These are phyloP conservation scores for Hemichromis elongatus DNA, from an alignment of 2,113 vertebrate species.

Conservation along the genomic window DNA sequence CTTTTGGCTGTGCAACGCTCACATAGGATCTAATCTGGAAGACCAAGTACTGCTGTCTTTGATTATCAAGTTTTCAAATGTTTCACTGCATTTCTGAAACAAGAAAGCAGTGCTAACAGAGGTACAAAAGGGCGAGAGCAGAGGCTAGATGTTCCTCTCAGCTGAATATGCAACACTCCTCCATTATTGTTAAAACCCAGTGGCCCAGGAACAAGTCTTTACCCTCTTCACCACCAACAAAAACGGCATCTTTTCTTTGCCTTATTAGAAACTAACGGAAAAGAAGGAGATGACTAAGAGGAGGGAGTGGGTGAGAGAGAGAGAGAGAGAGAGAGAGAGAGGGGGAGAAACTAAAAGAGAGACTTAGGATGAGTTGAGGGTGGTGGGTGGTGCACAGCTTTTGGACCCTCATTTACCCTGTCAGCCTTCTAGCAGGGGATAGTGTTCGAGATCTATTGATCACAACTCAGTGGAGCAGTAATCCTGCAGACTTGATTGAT, in stretches of 20 bases:
- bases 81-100: slow-evolving; percentile 19
- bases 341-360: neutral
- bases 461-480: slow-evolving; percentile 77
- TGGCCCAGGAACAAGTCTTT: slow-evolving; percentile 68
- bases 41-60: slow-evolving; percentile 2
- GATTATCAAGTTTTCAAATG: neutral
- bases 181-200: slow-evolving; percentile 70
- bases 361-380: slow-evolving; percentile 33
- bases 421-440: slow-evolving; percentile 71
- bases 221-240: slow-evolving; percentile 39
- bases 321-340: neutral
- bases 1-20: neutral
- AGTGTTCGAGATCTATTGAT: slow-evolving; percentile 83
- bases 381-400: slow-evolving; percentile 44
- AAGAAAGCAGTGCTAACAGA: slow-evolving; percentile 29
- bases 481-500: slow-evolving; percentile 81
- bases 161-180: slow-evolving; percentile 67
- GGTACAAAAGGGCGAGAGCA: slow-evolving; percentile 52
- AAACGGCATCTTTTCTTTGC: slow-evolving; percentile 47
- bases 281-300: slow-evolving; percentile 12
- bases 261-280: slow-evolving; percentile 24
- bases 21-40: neutral
- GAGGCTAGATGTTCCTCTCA: slow-evolving; percentile 63
- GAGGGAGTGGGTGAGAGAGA: neutral
- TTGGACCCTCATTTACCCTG: slow-evolving; percentile 78